Evolutionary conservation across 2,113 vertebrate genomes (phyloP), one percentile per base, ranked within the genome.

Genomic region (Grus americana): DNA sequence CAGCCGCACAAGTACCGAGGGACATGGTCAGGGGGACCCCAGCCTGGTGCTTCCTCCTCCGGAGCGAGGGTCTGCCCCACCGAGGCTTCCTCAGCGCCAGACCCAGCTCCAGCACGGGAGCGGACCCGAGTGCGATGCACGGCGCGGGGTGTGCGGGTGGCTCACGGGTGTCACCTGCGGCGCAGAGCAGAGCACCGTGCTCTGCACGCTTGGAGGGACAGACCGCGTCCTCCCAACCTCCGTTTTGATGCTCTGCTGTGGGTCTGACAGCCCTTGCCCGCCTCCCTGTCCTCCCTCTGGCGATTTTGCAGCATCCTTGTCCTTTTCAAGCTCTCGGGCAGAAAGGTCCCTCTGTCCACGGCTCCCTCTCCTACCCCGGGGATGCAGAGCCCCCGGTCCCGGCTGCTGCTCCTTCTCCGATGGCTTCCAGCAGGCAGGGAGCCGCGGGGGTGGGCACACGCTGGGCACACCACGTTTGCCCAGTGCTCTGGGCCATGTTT

Each of bases 381-480:
- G 63, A 15, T 57, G 42, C n/a, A 32, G 40, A 75, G 55, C 24
- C 24, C 71, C 55, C 17, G 34, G 12, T 55, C 40, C 55, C 0
- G 3, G 49, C 40, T 27, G 15, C 66, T 52, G 22, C 44, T 78
- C 4, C 70, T 66, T 8, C 40, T 49, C 40, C 0, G 6, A 46
- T 44, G 50, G 32, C 50, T 79, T 38, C 50, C 50, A 46, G 44
- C 9, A 24, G 50, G 22, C 58, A 1, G 0, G 49, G 32, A 58
- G 32, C 71, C 0, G 0, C 0, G 4, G 32, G 30, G 29, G 8
- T 27, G 85, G 76, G 13, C 11, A 5, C 0, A 0, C 11, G 67
- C 20, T 63, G 65, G 44, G 27, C 50, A 50, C 32, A 9, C 10
- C 0, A 0, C 3, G 4, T 29, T 40, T 65, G 30, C 50, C n/a